A percentile compares a stretch with the other conserved stretches of the same genome.
These are phyloP conservation scores for Tragopan temminckii DNA, from an alignment of 2,797 vertebrate species.

Conservation along the genomic window DNA sequence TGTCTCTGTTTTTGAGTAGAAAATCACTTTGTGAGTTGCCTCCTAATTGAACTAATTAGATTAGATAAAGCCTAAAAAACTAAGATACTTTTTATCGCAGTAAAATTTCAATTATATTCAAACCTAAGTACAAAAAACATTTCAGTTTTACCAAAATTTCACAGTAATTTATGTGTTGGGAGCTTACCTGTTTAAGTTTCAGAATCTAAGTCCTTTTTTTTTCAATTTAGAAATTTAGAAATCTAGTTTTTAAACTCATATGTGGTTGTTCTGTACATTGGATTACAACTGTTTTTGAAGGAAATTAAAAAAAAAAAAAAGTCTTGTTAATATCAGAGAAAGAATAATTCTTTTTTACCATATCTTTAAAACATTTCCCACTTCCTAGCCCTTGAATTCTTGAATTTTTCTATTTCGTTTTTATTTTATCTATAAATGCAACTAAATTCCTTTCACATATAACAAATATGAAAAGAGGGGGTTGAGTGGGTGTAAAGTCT, in stretches of 20 bases:
- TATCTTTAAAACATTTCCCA: neutral
- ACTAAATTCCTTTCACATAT: neutral
- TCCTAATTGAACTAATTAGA: neutral
- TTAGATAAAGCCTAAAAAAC: neutral
- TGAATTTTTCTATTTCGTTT: accelerated
- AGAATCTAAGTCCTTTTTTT: neutral
- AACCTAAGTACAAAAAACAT: neutral
- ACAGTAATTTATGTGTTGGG: neutral
- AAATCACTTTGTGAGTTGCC: neutral
- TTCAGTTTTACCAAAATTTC: neutral
- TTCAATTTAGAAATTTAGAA: too few species aligned
- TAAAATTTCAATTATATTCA: neutral
- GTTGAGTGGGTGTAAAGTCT: neutral
- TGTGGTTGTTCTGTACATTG: neutral
- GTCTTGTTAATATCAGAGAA: neutral
- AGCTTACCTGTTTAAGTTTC: neutral
- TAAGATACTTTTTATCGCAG: neutral
- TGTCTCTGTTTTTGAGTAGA: neutral
- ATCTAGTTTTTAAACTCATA: neutral
- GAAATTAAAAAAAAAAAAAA: too few species aligned
- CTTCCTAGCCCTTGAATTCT: neutral
- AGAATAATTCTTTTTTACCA: neutral
- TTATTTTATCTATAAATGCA: neutral
- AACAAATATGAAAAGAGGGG: neutral
- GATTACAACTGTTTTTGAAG: neutral